phyloP scores from a whole-genome alignment of 2,888 invertebrate genomes.

The Bursaphelenchus okinawaensis region DNA sequence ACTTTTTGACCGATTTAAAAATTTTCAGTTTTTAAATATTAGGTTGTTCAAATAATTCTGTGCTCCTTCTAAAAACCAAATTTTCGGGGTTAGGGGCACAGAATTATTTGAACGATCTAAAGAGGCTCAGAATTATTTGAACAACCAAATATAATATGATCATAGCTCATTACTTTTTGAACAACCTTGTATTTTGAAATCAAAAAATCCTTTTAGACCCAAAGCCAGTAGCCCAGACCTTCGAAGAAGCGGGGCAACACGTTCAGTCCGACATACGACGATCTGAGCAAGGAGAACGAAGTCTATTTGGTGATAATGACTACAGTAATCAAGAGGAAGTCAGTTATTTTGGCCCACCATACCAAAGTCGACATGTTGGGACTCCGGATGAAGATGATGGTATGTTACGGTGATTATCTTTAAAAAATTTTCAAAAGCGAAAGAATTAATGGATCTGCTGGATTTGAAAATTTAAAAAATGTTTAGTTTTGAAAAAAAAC shows the following conservation, averaged over 20 bases:
- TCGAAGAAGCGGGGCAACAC: conserved; percentile 23
- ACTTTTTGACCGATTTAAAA: not conserved
- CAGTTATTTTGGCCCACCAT: conserved; percentile 32
- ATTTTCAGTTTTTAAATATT: not conserved
- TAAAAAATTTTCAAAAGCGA: too few species aligned
- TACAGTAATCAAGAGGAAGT: conserved; percentile 32
- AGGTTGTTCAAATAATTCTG: too few species aligned
- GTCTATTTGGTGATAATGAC: conserved; percentile 32
- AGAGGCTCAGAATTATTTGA: conserved; percentile 9
- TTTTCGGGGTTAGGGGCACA: too few species aligned
- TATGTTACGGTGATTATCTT: too few species aligned
- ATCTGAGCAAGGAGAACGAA: conserved; percentile 8
- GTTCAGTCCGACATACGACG: conserved; percentile 15
- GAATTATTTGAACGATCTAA: too few species aligned
- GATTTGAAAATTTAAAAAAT: too few species aligned
- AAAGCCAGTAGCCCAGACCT: conserved; percentile 19
- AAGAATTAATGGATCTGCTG: too few species aligned
- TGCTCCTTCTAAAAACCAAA: too few species aligned
- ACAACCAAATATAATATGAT: not conserved
- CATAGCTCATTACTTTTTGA: not conserved
- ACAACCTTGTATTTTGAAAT: too few species aligned
- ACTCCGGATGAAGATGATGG: too few species aligned
- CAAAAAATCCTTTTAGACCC: conserved; percentile 16
- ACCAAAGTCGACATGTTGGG: too few species aligned
- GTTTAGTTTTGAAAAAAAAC: too few species aligned